phyloP scores from a whole-genome alignment of 2,113 vertebrate species.

The Rattus rattus region DNA sequence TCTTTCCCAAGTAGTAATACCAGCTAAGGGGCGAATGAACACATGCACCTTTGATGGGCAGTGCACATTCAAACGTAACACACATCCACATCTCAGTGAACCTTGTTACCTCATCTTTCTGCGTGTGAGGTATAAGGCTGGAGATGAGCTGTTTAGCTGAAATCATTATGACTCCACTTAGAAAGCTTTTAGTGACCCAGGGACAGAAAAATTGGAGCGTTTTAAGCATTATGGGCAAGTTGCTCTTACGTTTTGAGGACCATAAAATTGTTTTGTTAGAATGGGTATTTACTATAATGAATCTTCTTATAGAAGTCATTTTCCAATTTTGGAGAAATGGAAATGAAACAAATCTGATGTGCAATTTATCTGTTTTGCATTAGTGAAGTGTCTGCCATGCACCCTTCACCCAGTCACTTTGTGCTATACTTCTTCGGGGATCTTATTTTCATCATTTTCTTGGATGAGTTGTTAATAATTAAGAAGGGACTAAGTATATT shows the following conservation, averaged over 20 bases:
- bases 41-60: background rate
- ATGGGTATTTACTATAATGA: constrained; percentile 55
- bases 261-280: constrained; percentile 39
- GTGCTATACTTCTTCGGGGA: background rate
- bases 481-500: background rate
- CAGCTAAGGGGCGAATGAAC: too few species aligned
- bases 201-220: background rate
- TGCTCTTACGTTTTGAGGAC: constrained; percentile 35
- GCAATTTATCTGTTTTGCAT: background rate
- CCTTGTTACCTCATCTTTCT: background rate
- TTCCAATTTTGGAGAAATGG: constrained; percentile 41
- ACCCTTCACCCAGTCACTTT: background rate
- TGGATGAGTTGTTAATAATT: background rate
- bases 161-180: constrained; percentile 19
- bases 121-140: background rate
- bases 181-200: constrained; percentile 70
- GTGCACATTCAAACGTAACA: background rate
- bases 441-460: background rate
- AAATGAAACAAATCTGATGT: constrained; percentile 44
- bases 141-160: constrained; percentile 6
- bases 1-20: background rate
- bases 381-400: background rate
- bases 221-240: constrained; percentile 43
- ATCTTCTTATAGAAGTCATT: constrained; percentile 43
- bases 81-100: background rate